A percentile compares a stretch with the other conserved stretches of the same genome.
These are phyloP conservation scores for Mimumesa dahlbomi DNA, from an alignment of 2,888 invertebrate species.

Conservation along the genomic window DNA sequence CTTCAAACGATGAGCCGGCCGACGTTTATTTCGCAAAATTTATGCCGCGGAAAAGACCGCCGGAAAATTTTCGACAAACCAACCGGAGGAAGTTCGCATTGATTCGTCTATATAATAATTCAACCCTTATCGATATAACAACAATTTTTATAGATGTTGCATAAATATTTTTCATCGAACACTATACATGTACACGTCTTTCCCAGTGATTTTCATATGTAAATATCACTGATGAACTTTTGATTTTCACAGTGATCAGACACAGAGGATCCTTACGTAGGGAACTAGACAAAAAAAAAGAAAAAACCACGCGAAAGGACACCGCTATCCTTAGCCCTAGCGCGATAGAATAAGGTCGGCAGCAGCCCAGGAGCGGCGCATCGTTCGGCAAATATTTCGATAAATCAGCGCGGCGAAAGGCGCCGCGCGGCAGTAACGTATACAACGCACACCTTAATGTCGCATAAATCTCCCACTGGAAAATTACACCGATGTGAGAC, in stretches of 20 bases:
- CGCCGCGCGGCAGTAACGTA: conserved; percentile 61
- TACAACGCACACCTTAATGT: conserved; percentile 77
- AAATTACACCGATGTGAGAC: conserved; percentile 79
- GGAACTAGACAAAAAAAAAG: background rate
- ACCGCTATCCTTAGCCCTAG: background rate
- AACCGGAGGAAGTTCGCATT: conserved; percentile 5
- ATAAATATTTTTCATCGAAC: too few relatives aligned
- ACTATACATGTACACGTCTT: too few relatives aligned
- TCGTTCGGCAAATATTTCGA: conserved; percentile 70
- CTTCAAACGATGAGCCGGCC: conserved; percentile 2
- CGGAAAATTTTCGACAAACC: conserved; percentile 12
- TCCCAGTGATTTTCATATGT: background rate
- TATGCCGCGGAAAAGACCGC: conserved; percentile 8
- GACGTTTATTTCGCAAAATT: conserved; percentile 14
- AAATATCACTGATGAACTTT: too few relatives aligned
- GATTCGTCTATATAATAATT: too few relatives aligned
- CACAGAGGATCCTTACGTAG: too few relatives aligned
- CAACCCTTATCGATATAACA: too few relatives aligned
- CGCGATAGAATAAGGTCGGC: conserved; percentile 40
- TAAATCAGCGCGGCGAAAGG: conserved; percentile 68
- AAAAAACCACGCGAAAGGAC: background rate
- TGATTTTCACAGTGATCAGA: too few relatives aligned
- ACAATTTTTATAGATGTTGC: too few relatives aligned
- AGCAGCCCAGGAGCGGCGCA: conserved; percentile 28
- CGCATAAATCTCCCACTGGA: conserved; percentile 79